Evolutionary conservation across 2,888 invertebrate species (phyloP).

Genomic region (Charanyca ferruginea): DNA sequence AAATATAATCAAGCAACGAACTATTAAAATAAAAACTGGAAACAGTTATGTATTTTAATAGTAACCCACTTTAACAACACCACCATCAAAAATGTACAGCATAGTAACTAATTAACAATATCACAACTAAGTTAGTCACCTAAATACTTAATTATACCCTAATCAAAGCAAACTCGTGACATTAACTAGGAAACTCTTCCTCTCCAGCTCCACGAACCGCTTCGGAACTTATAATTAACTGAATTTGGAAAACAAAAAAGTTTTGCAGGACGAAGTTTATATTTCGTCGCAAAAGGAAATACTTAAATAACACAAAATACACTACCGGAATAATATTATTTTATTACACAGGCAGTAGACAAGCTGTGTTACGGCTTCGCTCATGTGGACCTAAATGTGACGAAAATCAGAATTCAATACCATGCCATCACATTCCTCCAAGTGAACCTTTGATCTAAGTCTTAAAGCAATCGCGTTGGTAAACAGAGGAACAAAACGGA

Average conservation of each 20-base stretch:
- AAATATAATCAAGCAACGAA: too few species aligned
- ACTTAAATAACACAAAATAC: too few species aligned
- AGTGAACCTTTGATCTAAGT: too few species aligned
- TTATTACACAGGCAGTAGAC: not conserved
- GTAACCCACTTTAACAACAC: too few species aligned
- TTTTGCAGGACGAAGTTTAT: conserved; percentile 25
- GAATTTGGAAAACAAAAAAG: conserved; percentile 17
- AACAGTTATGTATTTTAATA: too few species aligned
- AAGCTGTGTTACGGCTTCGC: too few species aligned
- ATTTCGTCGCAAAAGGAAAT: conserved; percentile 2
- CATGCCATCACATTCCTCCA: too few species aligned
- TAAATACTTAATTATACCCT: conserved; percentile 47
- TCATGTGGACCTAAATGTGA: too few species aligned
- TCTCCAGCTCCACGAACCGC: not conserved
- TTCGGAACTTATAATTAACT: conserved; percentile 38
- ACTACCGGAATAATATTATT: not conserved
- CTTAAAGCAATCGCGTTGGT: too few species aligned
- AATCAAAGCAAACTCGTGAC: conserved; percentile 45
- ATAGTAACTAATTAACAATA: conserved; percentile 33
- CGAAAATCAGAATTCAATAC: too few species aligned
- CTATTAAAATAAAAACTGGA: too few species aligned
- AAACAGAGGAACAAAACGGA: too few species aligned
- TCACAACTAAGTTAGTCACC: conserved; percentile 24
- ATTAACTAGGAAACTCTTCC: conserved; percentile 11
- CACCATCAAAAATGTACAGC: not conserved